Base-by-base conservation (phyloP, 1,140 invertebrate species). In the Galleria mellonella region DNA sequence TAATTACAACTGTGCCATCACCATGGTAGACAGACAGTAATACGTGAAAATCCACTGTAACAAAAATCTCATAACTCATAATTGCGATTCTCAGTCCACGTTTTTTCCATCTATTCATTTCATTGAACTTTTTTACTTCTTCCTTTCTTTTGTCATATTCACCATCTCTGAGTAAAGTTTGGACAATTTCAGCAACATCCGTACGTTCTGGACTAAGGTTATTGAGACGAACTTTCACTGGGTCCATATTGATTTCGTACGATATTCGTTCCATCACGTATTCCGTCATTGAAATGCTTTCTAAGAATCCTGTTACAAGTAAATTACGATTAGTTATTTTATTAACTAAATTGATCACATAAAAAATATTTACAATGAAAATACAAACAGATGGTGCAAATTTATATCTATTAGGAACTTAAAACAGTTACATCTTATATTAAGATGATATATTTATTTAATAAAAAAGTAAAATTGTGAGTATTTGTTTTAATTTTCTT, bases 241-340 rank as follows among this genome's bases (percentile, higher is more conserved):
- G 91, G 84, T 96, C 94, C 55, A 89, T 86, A 1, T 88, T 86
- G 3, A 92, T 61, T 33, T 76, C 85, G 42, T 88, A 89, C 0
- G 94, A 90, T 48, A 96, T 92, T 64, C 94, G 92, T 58, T 97
- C 94, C 88, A 97, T 93, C 5, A 97, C 90, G 32, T 87, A 89
- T 77, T 97, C 96, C 13, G 91, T 90, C 63, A 92, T 85, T 7
- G 88, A 89, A 11, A 92, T 73, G 15, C 73, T 89, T 82, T 94
- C 92, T 2, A 89, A 76, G 0, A 89, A 87, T 15, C 91, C 92
- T 91, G 42, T 23, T 23, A 23, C 17, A 6, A 23, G 6, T 23
- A 23, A 23, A 23, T 23, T 23, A n/a, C n/a, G n/a, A n/a, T n/a
- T n/a, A n/a, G n/a, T n/a, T n/a, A n/a, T n/a, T n/a, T n/a, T n/a